Evolutionary conservation across 2,113 vertebrate species (phyloP).

Genomic region (Eclectus roratus): DNA sequence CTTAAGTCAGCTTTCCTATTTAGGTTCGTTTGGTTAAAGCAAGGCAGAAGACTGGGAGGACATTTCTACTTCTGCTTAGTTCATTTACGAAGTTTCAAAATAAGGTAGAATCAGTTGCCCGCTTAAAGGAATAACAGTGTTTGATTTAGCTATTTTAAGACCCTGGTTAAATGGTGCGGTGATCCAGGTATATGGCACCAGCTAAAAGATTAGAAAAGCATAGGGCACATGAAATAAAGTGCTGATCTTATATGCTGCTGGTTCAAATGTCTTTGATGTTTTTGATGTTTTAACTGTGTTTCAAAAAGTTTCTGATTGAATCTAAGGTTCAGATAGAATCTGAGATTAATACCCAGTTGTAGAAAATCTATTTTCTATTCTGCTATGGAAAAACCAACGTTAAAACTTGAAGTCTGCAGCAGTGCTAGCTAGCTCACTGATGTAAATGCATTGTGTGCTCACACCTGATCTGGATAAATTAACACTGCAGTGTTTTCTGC

Average conservation of each 20-base stretch:
- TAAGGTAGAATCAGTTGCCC: neutral
- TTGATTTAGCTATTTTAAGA: neutral
- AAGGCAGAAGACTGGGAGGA: neutral
- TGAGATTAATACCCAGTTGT: neutral
- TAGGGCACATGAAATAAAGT: neutral
- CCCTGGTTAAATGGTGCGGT: fast-evolving
- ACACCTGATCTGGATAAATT: neutral
- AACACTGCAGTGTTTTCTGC: neutral
- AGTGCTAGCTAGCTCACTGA: neutral
- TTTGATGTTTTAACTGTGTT: neutral
- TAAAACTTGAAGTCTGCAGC: neutral
- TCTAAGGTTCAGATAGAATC: neutral
- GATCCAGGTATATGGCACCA: neutral
- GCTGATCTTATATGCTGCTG: neutral
- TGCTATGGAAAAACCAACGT: neutral
- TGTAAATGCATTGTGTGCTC: neutral
- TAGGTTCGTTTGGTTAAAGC: neutral
- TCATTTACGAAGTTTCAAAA: neutral
- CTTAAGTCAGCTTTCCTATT: slow-evolving; percentile 17
- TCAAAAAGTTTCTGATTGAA: neutral
- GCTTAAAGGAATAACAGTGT: neutral
- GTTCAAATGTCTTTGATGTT: slow-evolving; percentile 6
- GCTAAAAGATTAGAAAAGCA: neutral
- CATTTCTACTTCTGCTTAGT: neutral
- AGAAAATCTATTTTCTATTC: neutral